Conservation (phyloP, 2,888 invertebrate species). For the Athalia rosae region DNA sequence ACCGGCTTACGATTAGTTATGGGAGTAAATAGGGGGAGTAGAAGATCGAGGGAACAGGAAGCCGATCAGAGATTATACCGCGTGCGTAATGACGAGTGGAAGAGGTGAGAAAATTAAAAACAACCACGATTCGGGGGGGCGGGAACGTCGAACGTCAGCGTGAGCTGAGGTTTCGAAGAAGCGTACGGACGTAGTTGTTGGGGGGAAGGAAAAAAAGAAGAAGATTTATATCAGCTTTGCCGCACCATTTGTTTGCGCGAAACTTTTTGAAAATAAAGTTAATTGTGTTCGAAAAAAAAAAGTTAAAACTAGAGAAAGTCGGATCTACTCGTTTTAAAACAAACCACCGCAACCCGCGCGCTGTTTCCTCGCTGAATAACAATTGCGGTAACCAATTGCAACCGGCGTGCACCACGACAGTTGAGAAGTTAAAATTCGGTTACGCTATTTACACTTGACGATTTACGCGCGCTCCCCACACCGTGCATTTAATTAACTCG, state of each 20-base stretch:
- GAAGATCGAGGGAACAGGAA: neutral
- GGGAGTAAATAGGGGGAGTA: conserved; percentile 23
- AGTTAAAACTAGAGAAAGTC: conserved; percentile 31
- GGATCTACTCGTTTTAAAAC: conserved; percentile 14
- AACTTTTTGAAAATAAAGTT: conserved; percentile 32
- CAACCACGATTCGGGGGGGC: neutral
- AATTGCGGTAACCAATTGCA: conserved; percentile 26
- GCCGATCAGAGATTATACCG: too few species aligned
- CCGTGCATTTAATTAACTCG: too few species aligned
- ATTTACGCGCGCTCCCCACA: too few species aligned
- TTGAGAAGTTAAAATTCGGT: neutral
- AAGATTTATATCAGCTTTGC: too few species aligned
- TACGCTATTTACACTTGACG: neutral
- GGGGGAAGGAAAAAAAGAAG: too few species aligned
- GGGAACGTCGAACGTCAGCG: neutral
- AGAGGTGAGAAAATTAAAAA: neutral
- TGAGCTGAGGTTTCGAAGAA: too few species aligned
- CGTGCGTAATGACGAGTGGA: neutral
- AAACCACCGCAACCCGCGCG: conserved; percentile 4
- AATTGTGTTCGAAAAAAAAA: neutral
- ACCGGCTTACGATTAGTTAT: conserved; percentile 27
- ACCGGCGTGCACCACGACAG: neutral
- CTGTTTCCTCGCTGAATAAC: conserved; percentile 19
- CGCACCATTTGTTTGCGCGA: conserved; percentile 2
- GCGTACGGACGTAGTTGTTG: too few species aligned